phyloP scores from a whole-genome alignment of 2,888 invertebrate genomes.

The Nemotelus nigrinus region DNA sequence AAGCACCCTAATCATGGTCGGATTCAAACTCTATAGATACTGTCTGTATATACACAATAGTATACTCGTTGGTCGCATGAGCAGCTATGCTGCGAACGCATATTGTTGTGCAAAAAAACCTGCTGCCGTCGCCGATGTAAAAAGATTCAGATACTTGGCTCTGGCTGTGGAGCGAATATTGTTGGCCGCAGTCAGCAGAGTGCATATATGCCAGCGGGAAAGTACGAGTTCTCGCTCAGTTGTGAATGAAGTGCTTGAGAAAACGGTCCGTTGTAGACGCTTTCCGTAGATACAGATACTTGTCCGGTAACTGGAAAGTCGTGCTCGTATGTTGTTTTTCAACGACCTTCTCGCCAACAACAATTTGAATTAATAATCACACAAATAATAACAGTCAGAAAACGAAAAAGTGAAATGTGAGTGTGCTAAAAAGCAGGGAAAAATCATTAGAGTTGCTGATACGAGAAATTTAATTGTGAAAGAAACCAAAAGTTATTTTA shows the following conservation, averaged over 20 bases:
- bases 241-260: slow-evolving; percentile 45
- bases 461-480: too few species aligned
- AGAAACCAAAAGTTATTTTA: too few species aligned
- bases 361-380: not conserved
- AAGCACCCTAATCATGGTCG: not conserved
- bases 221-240: slow-evolving; percentile 44
- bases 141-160: not conserved
- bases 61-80: too few species aligned
- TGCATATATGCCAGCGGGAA: slow-evolving; percentile 35
- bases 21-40: not conserved
- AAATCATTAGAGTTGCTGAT: too few species aligned
- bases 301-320: slow-evolving; percentile 28
- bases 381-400: not conserved
- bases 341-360: slow-evolving; percentile 18
- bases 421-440: not conserved
- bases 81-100: too few species aligned
- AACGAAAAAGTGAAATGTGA: not conserved
- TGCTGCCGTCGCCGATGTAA: not conserved
- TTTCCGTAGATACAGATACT: not conserved
- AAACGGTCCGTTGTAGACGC: slow-evolving; percentile 36
- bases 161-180: not conserved
- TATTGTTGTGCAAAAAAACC: not conserved
- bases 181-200: slow-evolving; percentile 2
- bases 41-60: too few species aligned
- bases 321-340: slow-evolving; percentile 16